A percentile compares a stretch with the other conserved stretches of the same genome.
These are phyloP conservation scores for Conger conger DNA, from an alignment of 2,113 vertebrate genomes.

Conservation along the genomic window DNA sequence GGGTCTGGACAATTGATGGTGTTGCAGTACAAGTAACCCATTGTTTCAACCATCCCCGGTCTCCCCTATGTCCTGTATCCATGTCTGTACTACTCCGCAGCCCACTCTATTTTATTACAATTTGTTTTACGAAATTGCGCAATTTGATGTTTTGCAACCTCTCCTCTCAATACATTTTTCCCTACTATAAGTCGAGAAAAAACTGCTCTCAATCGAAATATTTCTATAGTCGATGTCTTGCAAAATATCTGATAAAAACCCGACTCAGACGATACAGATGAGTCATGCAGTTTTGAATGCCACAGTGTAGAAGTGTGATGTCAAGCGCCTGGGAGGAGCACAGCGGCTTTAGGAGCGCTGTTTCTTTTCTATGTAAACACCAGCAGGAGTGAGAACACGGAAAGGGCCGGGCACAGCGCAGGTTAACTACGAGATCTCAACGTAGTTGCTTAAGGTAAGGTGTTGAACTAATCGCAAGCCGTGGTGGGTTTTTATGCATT, in stretches of 20 bases:
- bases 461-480: background rate
- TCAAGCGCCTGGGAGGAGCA: conserved; percentile 30
- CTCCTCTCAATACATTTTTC: no score
- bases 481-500: background rate
- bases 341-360: background rate
- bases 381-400: conserved; percentile 12
- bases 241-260: background rate
- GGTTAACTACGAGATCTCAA: background rate
- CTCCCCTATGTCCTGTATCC: no score
- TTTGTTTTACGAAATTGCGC: no score
- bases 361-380: conserved; percentile 8
- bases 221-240: background rate
- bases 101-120: no score
- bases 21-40: no score
- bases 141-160: no score
- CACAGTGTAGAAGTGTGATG: conserved; percentile 14
- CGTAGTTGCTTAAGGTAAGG: conserved; percentile 27
- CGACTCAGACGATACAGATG: background rate
- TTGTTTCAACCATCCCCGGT: no score
- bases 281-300: background rate
- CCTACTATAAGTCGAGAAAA: no score
- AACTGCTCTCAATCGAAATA: no score
- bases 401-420: background rate
- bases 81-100: no score
- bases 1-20: no score